Percentiles rank a stretch among this genome's conserved stretches.
Evolutionary conservation across 2,888 invertebrate species (phyloP).

Genomic region (Cephonodes hylas): DNA sequence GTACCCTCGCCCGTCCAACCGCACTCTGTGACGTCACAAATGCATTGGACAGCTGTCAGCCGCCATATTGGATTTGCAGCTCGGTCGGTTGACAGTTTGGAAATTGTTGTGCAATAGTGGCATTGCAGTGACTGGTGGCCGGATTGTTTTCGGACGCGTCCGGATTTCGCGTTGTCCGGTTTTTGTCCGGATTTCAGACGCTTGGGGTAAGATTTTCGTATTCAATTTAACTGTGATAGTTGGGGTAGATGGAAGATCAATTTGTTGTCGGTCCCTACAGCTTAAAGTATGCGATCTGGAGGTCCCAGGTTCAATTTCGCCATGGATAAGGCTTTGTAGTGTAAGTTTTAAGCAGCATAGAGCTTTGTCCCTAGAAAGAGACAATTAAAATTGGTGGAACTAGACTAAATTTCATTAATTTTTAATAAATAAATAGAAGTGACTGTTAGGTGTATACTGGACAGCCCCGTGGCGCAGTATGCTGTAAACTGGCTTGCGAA

Average conservation of each 20-base stretch:
- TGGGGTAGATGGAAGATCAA: background rate
- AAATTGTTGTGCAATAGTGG: slow-evolving; percentile 10
- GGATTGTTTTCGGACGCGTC: background rate
- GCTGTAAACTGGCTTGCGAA: too few species aligned
- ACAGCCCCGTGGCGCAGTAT: too few species aligned
- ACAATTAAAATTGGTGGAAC: too few species aligned
- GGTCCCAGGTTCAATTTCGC: too few species aligned
- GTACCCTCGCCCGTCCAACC: slow-evolving; percentile 30
- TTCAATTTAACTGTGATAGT: background rate
- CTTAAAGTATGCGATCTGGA: too few species aligned
- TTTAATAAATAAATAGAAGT: too few species aligned
- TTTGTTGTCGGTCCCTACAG: too few species aligned
- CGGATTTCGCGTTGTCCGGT: background rate
- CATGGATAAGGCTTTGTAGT: too few species aligned
- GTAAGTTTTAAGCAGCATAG: too few species aligned
- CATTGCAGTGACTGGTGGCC: background rate
- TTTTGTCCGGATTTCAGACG: background rate
- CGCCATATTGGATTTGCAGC: slow-evolving; percentile 49
- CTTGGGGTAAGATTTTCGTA: background rate
- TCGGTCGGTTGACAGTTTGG: slow-evolving; percentile 23
- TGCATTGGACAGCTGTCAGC: slow-evolving; percentile 51
- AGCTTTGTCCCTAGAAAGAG: too few species aligned
- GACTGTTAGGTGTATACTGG: too few species aligned
- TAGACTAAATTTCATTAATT: too few species aligned
- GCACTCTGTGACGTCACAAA: slow-evolving; percentile 29